Evolutionary conservation across 2,888 invertebrate genomes (phyloP), one percentile per base, ranked within the genome.

Genomic region (Melanostoma mellinum): DNA sequence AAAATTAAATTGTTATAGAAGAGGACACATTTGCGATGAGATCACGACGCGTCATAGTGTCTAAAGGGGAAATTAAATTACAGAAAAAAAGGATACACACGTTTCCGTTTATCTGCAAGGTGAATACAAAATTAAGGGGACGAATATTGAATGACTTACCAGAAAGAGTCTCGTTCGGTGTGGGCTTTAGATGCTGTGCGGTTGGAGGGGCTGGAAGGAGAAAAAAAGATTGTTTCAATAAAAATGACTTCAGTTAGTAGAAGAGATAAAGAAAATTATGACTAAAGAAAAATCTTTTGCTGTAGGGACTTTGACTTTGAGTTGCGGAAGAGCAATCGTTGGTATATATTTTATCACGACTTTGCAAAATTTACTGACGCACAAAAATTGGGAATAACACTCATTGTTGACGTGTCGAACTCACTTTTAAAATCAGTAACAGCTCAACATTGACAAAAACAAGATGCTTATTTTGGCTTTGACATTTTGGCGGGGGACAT

Each of bases 1-100:
- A 84, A 84, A 84, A 84, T 84, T 84, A 84, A 84, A 84, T 79
- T 79, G 74, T 79, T 79, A 84, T 84, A 60, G 20, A 3, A 58
- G 74, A 75, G 75, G 79, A 79, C 84, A 79, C 44, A 56, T 68
- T 61, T 61, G 32, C 55, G 33, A 35, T 20, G 4, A 3, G 35
- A 38, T 6, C 35, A 35, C 20, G 42, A 33, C 6, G n/a, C 10
- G 42, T 32, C 42, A 50, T n/a, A 36, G 3, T 32, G 35, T 35
- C 10, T 6, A 30, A 2, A 48, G 52, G 61, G 58, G 33, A 79
- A 58, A 76, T 60, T 81, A 76, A 78, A 78, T 82, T 82, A 69
- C 53, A 69, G 61, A 76, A 76, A 79, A 56, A 58, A 50, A 48
- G 61, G 53, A 72, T 61, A 48, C 20, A 56, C 55, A 72, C 67